Percentiles rank a stretch among this genome's conserved stretches.
phyloP scores from a whole-genome alignment of 2,797 vertebrate species.

The Sphenodon punctatus region DNA sequence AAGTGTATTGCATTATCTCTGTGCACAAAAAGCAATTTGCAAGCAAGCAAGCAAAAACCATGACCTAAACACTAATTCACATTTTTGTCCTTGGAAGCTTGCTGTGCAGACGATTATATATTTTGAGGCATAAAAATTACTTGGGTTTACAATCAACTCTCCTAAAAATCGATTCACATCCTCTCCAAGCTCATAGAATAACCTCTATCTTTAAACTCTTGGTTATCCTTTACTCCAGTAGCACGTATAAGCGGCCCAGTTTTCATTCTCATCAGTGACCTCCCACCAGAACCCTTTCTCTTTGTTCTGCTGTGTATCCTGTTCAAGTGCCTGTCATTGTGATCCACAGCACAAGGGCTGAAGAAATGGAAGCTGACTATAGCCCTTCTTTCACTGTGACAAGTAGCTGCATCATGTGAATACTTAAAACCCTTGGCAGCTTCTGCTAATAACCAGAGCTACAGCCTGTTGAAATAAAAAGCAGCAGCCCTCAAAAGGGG shows the following conservation, averaged over 20 bases:
- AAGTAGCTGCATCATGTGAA: not conserved
- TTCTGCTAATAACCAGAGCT: not conserved
- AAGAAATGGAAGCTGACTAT: not conserved
- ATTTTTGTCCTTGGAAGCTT: not conserved
- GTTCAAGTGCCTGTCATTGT: not conserved
- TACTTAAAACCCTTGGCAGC: not conserved
- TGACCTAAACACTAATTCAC: not conserved
- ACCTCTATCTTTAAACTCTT: no score
- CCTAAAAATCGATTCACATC: no score
- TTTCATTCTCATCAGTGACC: not conserved
- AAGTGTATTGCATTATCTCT: not conserved
- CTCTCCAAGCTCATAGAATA: no score
- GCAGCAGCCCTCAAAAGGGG: not conserved
- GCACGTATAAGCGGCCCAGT: rapidly evolving
- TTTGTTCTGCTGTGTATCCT: not conserved
- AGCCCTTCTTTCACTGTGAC: not conserved
- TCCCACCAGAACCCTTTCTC: not conserved
- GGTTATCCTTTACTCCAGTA: no score
- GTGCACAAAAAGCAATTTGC: not conserved
- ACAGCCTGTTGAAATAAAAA: not conserved
- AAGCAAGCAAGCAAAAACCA: not conserved
- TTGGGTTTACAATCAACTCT: no score
- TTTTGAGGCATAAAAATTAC: no score
- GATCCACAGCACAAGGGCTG: not conserved
- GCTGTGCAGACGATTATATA: no score